Base-by-base conservation (phyloP, 2,113 vertebrate genomes). In the Cynoglossus semilaevis region DNA sequence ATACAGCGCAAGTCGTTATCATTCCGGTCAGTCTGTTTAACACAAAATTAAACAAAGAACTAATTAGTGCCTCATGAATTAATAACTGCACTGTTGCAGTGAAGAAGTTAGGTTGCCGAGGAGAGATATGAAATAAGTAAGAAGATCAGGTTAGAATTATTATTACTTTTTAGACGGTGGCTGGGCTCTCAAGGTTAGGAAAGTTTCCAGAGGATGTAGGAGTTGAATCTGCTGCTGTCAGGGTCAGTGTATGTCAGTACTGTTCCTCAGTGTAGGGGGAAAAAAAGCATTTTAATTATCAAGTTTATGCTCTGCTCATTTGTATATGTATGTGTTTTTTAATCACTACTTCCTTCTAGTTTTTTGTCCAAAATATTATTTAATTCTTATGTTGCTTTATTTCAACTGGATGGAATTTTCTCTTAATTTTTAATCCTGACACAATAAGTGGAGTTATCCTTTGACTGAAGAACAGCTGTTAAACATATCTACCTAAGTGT, bases 31-130 rank as follows among this genome's bases (percentile, higher is more conserved):
- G 97, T 98, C 97, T 99, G 97, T 99, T 99, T 99, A 98, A 99
- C 97, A 99, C 97, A 99, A 99, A 99, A 99, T 99, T 99, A 99
- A 99, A 99, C 97, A 99, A 99, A 99, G 97, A 99, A 99, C 95
- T 99, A 99, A 99, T 99, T 99, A 99, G 96, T 97, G 97, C 96
- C 94, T 99, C 95, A 99, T 99, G 97, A 99, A 98, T 99, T 99
- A 98, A 99, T 99, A 99, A 99, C 95, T 94, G 94, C 92, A 95
- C 94, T 95, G 96, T 98, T 96, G 93, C 96, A 29, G 90, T 93
- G 94, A 93, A 96, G 93, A 94, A 93, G 91, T 93, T 96, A 90
- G 94, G 94, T 96, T 96, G 93, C 93, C 88, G 94, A 94, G 94
- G 93, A 92, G 94, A 97, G 96, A 97, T 95, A 95, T 93, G 92